Conservation (phyloP, 2,113 vertebrate species). For the Xiphorhynchus elegans region DNA sequence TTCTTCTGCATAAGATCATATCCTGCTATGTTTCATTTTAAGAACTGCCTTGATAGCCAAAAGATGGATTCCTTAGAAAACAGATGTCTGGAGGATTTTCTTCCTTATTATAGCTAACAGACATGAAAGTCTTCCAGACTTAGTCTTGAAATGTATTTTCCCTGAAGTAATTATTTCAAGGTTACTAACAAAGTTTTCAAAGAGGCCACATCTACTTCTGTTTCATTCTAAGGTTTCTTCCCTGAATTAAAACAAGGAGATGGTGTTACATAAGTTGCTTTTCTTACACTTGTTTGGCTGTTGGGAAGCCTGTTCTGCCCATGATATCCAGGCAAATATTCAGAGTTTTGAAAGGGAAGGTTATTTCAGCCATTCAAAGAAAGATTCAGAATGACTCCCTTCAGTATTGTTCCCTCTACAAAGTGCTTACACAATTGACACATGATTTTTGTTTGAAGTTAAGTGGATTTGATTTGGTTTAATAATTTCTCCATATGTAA, state of each 20-base stretch:
- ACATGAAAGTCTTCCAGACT: neutral
- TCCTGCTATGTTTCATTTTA: constrained; percentile 6
- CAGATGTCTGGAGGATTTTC: neutral
- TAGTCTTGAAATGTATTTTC: neutral
- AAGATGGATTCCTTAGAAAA: constrained; percentile 8
- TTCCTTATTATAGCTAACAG: neutral
- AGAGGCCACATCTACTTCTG: neutral
- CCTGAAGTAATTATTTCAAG: neutral
- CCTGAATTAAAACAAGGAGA: neutral
- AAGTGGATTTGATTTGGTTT: neutral
- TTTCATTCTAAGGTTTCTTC: neutral
- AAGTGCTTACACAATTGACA: neutral
- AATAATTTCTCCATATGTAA: neutral
- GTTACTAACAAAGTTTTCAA: neutral
- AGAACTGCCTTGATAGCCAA: neutral
- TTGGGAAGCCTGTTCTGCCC: neutral
- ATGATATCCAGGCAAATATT: neutral
- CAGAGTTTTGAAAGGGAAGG: neutral
- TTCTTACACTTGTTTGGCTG: neutral
- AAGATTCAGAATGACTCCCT: neutral
- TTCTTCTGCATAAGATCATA: constrained; percentile 42
- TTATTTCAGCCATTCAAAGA: neutral
- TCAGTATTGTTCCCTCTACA: neutral
- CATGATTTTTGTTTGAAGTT: neutral
- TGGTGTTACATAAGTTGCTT: neutral